These are phyloP conservation scores for Burhinus bistriatus DNA, from an alignment of 2,113 vertebrate species.

Conservation along the genomic window DNA sequence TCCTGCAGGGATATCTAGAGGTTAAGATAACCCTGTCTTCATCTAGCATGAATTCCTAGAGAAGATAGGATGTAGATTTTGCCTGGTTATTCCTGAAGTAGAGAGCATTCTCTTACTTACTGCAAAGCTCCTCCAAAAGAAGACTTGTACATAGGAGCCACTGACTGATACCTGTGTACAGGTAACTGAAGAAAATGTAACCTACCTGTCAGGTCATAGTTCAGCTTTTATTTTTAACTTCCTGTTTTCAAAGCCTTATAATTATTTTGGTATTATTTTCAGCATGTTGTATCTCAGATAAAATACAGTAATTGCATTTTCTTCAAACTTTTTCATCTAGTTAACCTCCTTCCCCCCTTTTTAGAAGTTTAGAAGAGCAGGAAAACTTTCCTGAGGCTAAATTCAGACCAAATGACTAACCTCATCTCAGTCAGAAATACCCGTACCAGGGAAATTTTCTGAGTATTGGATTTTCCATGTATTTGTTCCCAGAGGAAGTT, in stretches of 20 bases:
- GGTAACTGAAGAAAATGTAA: neutral
- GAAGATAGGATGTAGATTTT: neutral
- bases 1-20: neutral
- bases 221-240: neutral
- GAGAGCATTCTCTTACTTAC: neutral
- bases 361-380: neutral
- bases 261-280: neutral
- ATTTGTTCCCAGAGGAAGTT: neutral
- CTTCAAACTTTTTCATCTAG: neutral
- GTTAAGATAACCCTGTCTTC: neutral
- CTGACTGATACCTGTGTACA: neutral
- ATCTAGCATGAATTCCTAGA: neutral
- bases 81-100: neutral
- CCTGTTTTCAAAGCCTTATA: neutral
- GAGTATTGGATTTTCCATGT: neutral
- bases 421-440: neutral
- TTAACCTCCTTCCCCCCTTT: neutral
- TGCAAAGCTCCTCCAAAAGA: neutral
- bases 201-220: neutral
- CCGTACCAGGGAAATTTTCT: neutral
- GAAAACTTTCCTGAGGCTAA: neutral
- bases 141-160: neutral
- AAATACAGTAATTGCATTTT: neutral
- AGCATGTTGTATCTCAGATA: neutral
- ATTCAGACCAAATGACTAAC: neutral